Base-by-base conservation (phyloP, 1,140 invertebrate genomes). In the Batillaria attramentaria region DNA sequence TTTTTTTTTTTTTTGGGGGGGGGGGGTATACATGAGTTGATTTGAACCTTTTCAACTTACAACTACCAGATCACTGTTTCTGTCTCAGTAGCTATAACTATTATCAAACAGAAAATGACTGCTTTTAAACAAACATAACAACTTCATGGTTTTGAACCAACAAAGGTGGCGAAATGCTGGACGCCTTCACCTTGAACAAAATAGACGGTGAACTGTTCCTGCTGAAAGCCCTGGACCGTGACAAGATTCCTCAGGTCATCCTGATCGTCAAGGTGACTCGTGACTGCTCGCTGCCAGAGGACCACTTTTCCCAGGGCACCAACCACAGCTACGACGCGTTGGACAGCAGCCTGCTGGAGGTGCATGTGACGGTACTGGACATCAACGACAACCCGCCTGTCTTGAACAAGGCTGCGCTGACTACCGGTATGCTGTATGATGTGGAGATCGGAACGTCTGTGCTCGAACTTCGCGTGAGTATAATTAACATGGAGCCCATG, bases 311-410 rank as follows among this genome's bases (percentile, higher is more conserved):
- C n/a, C n/a, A n/a, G n/a, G n/a, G n/a, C n/a, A 33, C 18, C 72
- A 68, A 24, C 39, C 2, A 62, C 73, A 50, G 20, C 42, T 74
- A 39, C 62, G 68, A 74, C 72, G 46, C 1, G n/a, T 62, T 35
- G 6, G 74, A 80, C 74, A 72, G 6, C 0, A 75, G 73, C 37
- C 50, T 80, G 54, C 41, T 69, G 39, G 18, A n/a, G n/a, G 60
- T 82, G 13, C 37, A 35, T 16, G 75, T 83, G 10, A 42, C 6
- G 28, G 65, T 83, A 39, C 20, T 39, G 28, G 81, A 83, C 33
- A 65, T 66, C 35, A 79, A 83, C 57, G 81, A 83, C 60, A 83
- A 79, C 75, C 79, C 81, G 5, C 81, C 81, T 31, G 78, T 78
- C 2, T 80, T 80, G 37, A 43, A 24, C 35, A 37, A 66, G 18